Percentiles rank a stretch among this genome's conserved stretches.
Conservation (phyloP, 2,888 invertebrate genomes). For the Microdon myrmicae region DNA sequence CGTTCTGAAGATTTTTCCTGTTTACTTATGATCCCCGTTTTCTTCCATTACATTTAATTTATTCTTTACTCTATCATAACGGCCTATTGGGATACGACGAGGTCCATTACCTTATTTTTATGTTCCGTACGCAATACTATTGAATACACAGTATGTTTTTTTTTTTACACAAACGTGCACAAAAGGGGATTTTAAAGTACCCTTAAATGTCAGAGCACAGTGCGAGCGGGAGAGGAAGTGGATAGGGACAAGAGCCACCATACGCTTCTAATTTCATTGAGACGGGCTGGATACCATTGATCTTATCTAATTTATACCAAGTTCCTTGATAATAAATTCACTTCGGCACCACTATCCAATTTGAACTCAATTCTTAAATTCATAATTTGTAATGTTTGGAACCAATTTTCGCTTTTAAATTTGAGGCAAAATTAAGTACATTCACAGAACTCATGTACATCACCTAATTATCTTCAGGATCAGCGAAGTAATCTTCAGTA, state of each 20-base stretch:
- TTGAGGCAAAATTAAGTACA: background rate
- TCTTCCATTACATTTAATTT: no score
- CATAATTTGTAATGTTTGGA: background rate
- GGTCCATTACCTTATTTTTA: background rate
- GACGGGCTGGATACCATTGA: background rate
- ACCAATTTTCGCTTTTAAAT: background rate
- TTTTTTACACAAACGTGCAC: no score
- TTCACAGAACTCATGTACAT: background rate
- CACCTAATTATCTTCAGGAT: background rate
- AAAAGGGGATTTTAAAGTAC: no score
- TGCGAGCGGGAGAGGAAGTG: no score
- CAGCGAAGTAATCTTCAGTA: background rate
- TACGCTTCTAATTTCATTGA: background rate
- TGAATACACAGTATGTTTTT: background rate
- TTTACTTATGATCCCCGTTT: background rate
- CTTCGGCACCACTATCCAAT: background rate
- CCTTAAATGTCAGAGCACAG: no score
- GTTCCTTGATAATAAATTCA: background rate
- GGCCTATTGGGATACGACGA: background rate
- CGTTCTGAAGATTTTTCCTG: conserved; percentile 7
- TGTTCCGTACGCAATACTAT: background rate
- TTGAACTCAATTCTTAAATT: background rate
- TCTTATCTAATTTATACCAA: background rate
- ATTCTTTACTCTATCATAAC: background rate
- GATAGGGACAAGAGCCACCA: background rate